Conservation (phyloP, 2,797 vertebrate genomes). For the Poeciliopsis presidionis region DNA sequence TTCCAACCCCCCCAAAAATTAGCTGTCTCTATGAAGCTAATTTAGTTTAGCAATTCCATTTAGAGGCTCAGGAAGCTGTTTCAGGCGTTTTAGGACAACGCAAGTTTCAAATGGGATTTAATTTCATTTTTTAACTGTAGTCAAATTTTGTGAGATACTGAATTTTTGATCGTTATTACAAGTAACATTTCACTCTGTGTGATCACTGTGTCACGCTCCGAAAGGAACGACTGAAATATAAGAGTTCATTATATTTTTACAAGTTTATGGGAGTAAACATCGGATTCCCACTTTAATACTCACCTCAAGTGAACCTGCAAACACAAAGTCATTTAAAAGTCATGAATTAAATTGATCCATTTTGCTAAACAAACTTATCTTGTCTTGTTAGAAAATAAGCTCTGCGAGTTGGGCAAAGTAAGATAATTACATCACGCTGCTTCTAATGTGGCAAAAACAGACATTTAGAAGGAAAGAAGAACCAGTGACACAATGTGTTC, state of each 20-base stretch:
- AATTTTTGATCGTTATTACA: too few relatives aligned
- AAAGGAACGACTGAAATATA: too few relatives aligned
- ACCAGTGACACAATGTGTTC: background rate
- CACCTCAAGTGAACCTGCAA: background rate
- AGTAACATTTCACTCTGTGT: too few relatives aligned
- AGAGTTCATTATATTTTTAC: background rate
- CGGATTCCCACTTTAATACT: background rate
- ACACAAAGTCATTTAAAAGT: background rate
- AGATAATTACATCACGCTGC: background rate
- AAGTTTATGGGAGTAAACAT: background rate
- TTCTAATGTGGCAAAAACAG: background rate
- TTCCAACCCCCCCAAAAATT: too few relatives aligned
- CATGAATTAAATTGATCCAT: background rate
- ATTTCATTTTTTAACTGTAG: too few relatives aligned
- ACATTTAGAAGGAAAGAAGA: background rate
- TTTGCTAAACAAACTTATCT: too few relatives aligned
- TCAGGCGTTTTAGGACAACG: background rate
- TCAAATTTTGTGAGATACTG: too few relatives aligned
- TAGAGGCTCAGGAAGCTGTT: background rate
- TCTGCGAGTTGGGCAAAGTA: background rate
- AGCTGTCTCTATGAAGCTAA: too few relatives aligned
- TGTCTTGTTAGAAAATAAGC: too few relatives aligned
- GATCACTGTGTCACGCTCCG: too few relatives aligned
- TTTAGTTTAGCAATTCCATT: background rate
- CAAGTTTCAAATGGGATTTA: too few relatives aligned